Conservation (phyloP, 2,888 invertebrate species). For the Andrena bucephala region DNA sequence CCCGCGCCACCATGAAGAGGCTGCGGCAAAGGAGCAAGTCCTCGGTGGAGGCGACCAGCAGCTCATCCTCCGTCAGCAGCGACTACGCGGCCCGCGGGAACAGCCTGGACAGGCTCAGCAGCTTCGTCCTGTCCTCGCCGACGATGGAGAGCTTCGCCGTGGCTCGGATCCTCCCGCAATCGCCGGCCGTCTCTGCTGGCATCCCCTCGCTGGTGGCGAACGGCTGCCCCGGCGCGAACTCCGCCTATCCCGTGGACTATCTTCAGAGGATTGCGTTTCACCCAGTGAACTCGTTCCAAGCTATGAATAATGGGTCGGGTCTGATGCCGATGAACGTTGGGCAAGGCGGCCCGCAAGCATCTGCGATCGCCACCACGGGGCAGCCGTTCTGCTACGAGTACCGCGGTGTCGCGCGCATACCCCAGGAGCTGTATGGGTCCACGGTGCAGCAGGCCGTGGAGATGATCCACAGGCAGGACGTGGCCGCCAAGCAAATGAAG, state of each 20-base stretch:
- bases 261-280: slow-evolving; percentile 2
- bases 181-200: not conserved
- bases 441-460: slow-evolving; percentile 76
- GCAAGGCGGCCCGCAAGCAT: not conserved
- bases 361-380: slow-evolving; percentile 7
- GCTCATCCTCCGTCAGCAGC: slow-evolving; percentile 54
- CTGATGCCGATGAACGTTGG: not conserved
- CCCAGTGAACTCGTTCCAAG: not conserved
- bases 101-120: slow-evolving; percentile 59
- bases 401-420: not conserved
- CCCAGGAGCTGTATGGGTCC: slow-evolving; percentile 21
- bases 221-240: not conserved
- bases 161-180: not conserved
- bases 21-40: slow-evolving; percentile 27
- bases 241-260: not conserved
- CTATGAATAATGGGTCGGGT: not conserved
- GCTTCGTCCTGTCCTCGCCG: slow-evolving; percentile 56
- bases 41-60: slow-evolving; percentile 13
- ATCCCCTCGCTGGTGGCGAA: not conserved
- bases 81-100: slow-evolving; percentile 35
- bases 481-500: slow-evolving; percentile 82
- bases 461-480: slow-evolving; percentile 77
- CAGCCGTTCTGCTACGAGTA: slow-evolving; percentile 24
- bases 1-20: not conserved
- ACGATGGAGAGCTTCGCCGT: not conserved